phyloP scores from a whole-genome alignment of 2,113 vertebrate species.

The Heterotilapia buettikoferi region DNA sequence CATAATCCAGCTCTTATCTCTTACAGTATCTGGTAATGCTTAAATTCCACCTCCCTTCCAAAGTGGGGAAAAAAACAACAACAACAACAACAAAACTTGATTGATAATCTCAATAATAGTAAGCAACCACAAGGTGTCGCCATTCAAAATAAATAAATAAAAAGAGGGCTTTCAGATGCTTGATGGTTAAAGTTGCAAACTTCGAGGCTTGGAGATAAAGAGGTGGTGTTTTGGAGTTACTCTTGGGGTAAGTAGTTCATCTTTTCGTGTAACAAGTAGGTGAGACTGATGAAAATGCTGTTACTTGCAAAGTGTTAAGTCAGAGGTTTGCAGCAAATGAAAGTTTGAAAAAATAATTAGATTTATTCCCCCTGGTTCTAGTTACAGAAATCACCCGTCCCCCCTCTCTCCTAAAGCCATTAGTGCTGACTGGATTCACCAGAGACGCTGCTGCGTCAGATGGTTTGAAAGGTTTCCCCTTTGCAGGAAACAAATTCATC shows the following conservation, averaged over 20 bases:
- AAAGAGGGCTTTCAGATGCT: neutral
- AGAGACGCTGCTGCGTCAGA: constrained; percentile 39
- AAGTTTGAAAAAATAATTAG: neutral
- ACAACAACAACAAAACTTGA: neutral
- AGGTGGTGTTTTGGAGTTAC: neutral
- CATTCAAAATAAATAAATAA: neutral
- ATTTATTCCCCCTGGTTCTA: constrained; percentile 53
- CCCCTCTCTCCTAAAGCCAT: neutral
- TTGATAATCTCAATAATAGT: neutral
- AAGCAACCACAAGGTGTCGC: constrained; percentile 36
- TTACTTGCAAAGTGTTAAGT: neutral
- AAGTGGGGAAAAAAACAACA: neutral
- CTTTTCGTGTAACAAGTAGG: neutral
- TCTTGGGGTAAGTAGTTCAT: neutral
- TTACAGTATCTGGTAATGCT: neutral
- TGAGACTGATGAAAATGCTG: neutral
- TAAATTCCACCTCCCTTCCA: neutral
- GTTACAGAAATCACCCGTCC: neutral
- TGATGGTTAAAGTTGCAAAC: neutral
- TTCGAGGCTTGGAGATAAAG: neutral
- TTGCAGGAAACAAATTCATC: constrained; percentile 2
- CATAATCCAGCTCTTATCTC: neutral
- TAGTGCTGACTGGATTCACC: constrained; percentile 49
- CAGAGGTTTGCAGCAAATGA: neutral
- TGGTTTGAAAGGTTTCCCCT: neutral